Base-by-base conservation (phyloP, 2,888 invertebrate species). In the Phortica okadai region DNA sequence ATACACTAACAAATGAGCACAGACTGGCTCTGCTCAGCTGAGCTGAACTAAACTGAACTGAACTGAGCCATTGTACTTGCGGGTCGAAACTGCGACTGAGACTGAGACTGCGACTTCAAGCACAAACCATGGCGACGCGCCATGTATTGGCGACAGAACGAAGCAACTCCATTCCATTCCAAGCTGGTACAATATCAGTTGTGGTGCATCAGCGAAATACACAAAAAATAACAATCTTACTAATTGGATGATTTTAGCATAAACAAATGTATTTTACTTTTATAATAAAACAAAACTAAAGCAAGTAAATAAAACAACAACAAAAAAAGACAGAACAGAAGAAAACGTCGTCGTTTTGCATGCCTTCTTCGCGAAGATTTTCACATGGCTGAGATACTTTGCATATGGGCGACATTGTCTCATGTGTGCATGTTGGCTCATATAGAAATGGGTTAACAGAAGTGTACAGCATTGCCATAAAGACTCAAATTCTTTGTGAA, bases 191-290 rank as follows among this genome's bases (percentile, higher is more conserved):
- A 72, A 80, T 86, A 89, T 86, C 86, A 84, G 83, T 80, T 73
- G 80, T 76, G 81, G 79, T 84, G 84, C 87, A 90, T 89, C 89
- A 84, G 89, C 81, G 84, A 84, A 84, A 87, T 79, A 83, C 89
- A 89, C 89, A 89, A 88, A 90, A 90, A 90, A 91, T 91, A 90
- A 91, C 91, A 91, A 91, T 91, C 91, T 91, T 90, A 84, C 91
- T 91, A 91, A 91, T 91, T 91, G 91, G 91, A 84, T 90, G 90
- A 91, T 91, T 91, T 91, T 90, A 91, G 91, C 91, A 91, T 91
- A 91, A 91, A 91, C 91, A 91, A 91, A 91, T 91, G 91, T 91
- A 91, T 91, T 90, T 91, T 87, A 83, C 78, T 82, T 82, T 88
- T 87, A 85, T 72, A 85, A 86, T 86, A 87, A 87, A 87, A 76